Conservation (phyloP, 2,113 vertebrate genomes). For the Cricetomys ansorgei region DNA sequence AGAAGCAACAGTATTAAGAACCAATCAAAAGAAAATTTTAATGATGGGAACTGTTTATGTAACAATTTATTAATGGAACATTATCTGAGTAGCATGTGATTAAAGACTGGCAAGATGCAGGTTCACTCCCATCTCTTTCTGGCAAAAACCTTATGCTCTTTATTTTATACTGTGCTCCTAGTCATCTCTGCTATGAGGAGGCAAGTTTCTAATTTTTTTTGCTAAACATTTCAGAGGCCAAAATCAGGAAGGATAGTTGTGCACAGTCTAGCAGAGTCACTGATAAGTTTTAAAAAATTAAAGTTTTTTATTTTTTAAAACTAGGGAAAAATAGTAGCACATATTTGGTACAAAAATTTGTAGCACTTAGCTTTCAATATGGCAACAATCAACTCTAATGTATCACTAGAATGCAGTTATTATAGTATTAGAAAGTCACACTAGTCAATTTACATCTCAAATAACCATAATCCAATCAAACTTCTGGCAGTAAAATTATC, state of each 20-base stretch:
- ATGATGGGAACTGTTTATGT: too few relatives aligned
- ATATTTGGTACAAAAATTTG: too few relatives aligned
- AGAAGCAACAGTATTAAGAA: background rate
- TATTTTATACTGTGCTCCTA: background rate
- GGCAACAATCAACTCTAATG: constrained; percentile 38
- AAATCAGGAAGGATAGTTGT: background rate
- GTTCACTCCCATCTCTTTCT: background rate
- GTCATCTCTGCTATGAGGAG: background rate
- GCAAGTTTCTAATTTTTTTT: background rate
- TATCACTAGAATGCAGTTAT: background rate
- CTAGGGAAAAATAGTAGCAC: background rate
- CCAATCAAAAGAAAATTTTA: background rate
- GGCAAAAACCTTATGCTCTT: background rate
- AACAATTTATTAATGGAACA: background rate
- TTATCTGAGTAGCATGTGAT: background rate
- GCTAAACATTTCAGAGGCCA: background rate
- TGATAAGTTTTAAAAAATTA: too few relatives aligned
- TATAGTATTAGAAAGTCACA: background rate
- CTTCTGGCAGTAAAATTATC: background rate
- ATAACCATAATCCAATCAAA: background rate
- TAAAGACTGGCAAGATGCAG: background rate
- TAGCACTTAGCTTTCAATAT: constrained; percentile 43
- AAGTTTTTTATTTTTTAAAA: too few relatives aligned
- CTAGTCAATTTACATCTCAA: background rate
- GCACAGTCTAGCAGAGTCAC: background rate